Conservation (phyloP, 2,797 vertebrate genomes). For the Mycteria americana region DNA sequence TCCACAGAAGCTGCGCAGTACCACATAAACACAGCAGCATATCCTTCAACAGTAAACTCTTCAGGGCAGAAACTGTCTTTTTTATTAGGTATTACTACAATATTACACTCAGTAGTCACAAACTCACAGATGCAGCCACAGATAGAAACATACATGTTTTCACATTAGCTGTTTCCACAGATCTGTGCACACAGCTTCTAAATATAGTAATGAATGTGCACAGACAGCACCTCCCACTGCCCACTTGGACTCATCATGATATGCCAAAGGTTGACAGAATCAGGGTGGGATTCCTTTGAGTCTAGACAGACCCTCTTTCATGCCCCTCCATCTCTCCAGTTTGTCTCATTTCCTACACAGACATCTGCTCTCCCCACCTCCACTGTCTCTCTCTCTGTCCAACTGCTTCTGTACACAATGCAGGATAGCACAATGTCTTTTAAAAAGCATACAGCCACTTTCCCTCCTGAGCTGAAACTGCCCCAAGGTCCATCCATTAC, state of each 20-base stretch:
- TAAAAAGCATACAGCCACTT: neutral
- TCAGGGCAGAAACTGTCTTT: neutral
- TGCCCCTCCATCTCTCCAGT: neutral
- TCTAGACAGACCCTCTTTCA: neutral
- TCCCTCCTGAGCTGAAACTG: neutral
- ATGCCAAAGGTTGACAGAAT: neutral
- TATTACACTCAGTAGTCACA: neutral
- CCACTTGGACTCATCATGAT: neutral
- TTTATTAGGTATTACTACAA: neutral
- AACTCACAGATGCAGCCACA: neutral
- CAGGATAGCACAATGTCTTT: neutral
- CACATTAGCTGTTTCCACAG: neutral
- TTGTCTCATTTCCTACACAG: neutral
- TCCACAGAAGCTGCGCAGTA: neutral
- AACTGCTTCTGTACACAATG: neutral
- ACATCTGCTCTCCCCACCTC: neutral
- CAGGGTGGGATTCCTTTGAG: neutral
- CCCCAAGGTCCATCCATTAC: conserved; percentile 13
- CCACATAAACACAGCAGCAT: neutral
- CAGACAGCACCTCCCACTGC: neutral
- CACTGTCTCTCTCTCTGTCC: neutral
- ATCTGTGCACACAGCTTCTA: neutral
- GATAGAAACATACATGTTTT: neutral
- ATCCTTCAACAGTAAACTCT: neutral
- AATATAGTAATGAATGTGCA: neutral